phyloP scores from a whole-genome alignment of 2,113 vertebrate species.

The Camelus bactrianus region DNA sequence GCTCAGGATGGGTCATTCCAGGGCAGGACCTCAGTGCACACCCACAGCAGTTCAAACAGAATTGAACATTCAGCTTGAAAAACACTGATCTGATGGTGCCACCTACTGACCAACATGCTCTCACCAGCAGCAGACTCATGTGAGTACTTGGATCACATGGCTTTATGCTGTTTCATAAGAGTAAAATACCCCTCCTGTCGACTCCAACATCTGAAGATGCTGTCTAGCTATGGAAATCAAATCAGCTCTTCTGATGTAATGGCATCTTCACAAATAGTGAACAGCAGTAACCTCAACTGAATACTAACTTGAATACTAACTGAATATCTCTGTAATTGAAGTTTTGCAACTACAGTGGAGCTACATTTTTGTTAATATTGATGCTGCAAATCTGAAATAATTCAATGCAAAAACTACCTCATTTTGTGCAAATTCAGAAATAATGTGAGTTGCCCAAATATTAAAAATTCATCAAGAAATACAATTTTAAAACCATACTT shows the following conservation, averaged over 20 bases:
- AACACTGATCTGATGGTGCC: conserved; percentile 35
- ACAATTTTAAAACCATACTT: conserved; percentile 36
- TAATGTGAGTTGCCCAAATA: background rate
- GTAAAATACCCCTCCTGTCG: background rate
- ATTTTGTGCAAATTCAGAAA: conserved; percentile 13
- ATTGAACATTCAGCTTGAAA: background rate
- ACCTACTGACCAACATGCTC: conserved; percentile 60
- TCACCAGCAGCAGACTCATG: background rate
- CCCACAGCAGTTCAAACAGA: background rate
- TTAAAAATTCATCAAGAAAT: conserved; percentile 35
- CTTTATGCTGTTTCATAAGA: background rate
- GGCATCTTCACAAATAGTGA: background rate
- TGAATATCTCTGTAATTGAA: background rate
- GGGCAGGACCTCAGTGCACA: background rate
- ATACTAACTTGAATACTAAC: background rate
- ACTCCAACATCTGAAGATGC: background rate
- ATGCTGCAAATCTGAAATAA: conserved; percentile 4
- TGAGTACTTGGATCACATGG: background rate
- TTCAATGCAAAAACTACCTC: background rate
- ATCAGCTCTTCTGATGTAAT: background rate
- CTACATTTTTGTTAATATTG: background rate
- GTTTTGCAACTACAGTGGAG: background rate
- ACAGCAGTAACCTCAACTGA: background rate
- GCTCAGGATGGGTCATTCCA: background rate
- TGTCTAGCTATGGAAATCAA: background rate